Evolutionary conservation across 2,888 invertebrate species (phyloP), one percentile per base, ranked within the genome.

Genomic region (Eueremaeus valkanovi): DNA sequence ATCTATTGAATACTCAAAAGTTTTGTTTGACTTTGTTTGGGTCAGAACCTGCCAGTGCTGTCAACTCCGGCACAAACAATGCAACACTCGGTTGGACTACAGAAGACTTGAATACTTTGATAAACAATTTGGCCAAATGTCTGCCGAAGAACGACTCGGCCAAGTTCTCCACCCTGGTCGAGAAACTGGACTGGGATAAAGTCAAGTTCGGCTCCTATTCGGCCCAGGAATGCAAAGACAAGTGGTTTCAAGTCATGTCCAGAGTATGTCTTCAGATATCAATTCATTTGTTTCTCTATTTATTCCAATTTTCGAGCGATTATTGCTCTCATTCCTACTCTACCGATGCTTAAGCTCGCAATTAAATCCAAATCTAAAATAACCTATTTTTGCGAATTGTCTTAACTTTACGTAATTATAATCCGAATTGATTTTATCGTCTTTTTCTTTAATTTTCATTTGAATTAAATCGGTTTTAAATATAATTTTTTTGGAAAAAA

Each of bases 181-280:
- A 79, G 51, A 79, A 79, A 45, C 36, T 80, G 24, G 79, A 79
- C 68, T 80, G 79, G 79, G 78, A 78, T 18, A 78, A 78, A 68
- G 79, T 82, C 27, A 76, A 83, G 72, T 87, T 87, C 80, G 84
- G 83, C 51, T 79, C 82, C 72, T 86, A 86, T 79, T 80, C 85
- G 1, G 82, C 83, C 18, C 83, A 83, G 13, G 84, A 86, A 18
- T 87, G 87, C 80, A 84, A 85, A 78, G 82, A 83, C 36, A 45
- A 55, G 29, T 72, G 58, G 55, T 33, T 58, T 24, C 36, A 72
- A 45, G 29, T 36, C 21, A 49, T 73, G 42, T 27, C 18, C 27
- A 31, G 58, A n/a, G 51, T 74, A 58, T 74, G 31, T 45, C 3
- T 49, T 49, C 8, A 49, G n/a, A n/a, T n/a, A n/a, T n/a, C 2